Base-by-base conservation (phyloP, 2,888 invertebrate species). In the Desoria tigrina region DNA sequence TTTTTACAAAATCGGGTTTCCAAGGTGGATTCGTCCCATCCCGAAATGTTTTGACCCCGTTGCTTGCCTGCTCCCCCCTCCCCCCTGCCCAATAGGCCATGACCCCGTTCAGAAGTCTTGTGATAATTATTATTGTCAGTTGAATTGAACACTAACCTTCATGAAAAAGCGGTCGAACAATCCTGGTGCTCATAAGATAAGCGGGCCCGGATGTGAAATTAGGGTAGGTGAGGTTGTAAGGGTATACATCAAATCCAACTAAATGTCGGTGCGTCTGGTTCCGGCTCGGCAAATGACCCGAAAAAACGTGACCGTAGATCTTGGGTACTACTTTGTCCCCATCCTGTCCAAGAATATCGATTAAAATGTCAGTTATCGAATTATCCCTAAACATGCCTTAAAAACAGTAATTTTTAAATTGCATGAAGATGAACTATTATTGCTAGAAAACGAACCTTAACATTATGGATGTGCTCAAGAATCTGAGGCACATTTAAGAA, bases 161-260 rank as follows among this genome's bases (percentile, higher is more conserved):
- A 16, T 67, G 39, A 18, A 68, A 60, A 21, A 68, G 60, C 14
- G 65, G 68, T 16, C 61, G 42, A 16, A 65, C 42, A n/a, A 67
- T 49, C 42, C 37, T 57, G 2, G 56, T 56, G 18, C 65, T 65
- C 26, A 70, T 53, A 4, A 70, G 42, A 28, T 70, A 70, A 2
- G 70, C 65, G 23, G 70, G 70, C 2, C 70, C 70, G n/a, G 70
- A 70, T 0, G 67, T 65, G 54, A 70, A 70, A 55, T 65, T 60
- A 2, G 70, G 70, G 37, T 56, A 70, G 9, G 49, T 49, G 6
- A 70, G 42, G 28, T 67, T 60, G 55, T 65, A 51, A 2, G 67
- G 67, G 56, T 70, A 70, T 16, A 70, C 54, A n/a, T 59, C 26
- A 27, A 42, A 60, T n/a, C 59, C 62, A 1, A 70, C 67, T n/a